phyloP scores from a whole-genome alignment of 2,888 invertebrate genomes.

The Bembecia ichneumoniformis region DNA sequence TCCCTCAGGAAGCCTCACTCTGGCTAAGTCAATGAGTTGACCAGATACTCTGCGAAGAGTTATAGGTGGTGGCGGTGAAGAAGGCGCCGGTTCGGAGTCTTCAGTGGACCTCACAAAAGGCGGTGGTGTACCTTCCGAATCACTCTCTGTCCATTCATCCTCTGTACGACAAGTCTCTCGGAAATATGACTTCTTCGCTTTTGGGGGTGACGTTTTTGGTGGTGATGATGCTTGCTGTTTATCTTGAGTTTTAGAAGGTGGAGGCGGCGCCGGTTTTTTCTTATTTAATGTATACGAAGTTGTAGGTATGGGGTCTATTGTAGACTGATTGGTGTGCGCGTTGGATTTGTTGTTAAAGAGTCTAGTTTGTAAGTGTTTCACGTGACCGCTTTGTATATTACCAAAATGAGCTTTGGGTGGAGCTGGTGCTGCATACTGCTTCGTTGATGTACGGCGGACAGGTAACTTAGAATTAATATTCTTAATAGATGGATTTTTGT shows the following conservation, averaged over 20 bases:
- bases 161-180: slow-evolving; percentile 76
- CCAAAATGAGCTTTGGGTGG: slow-evolving; percentile 63
- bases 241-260: slow-evolving; percentile 33
- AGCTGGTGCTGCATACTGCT: slow-evolving; percentile 55
- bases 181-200: slow-evolving; percentile 61
- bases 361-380: slow-evolving; percentile 60
- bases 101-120: slow-evolving; percentile 21
- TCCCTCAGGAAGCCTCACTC: slow-evolving; percentile 55
- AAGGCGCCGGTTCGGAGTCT: slow-evolving; percentile 23
- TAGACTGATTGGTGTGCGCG: slow-evolving; percentile 19
- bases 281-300: slow-evolving; percentile 40
- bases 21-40: slow-evolving; percentile 57
- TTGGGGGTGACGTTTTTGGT: slow-evolving; percentile 23
- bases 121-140: slow-evolving; percentile 44
- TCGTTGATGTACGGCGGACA: slow-evolving; percentile 45
- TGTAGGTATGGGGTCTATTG: slow-evolving; percentile 35
- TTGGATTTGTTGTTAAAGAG: slow-evolving; percentile 44
- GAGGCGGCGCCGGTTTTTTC: slow-evolving; percentile 48
- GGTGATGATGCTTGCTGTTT: slow-evolving; percentile 29
- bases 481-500: slow-evolving; percentile 42
- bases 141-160: slow-evolving; percentile 73
- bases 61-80: slow-evolving; percentile 51
- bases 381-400: slow-evolving; percentile 58
- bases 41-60: slow-evolving; percentile 60
- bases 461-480: slow-evolving; percentile 54